phyloP scores from a whole-genome alignment of 1,140 invertebrate species.

The Manduca sexta region DNA sequence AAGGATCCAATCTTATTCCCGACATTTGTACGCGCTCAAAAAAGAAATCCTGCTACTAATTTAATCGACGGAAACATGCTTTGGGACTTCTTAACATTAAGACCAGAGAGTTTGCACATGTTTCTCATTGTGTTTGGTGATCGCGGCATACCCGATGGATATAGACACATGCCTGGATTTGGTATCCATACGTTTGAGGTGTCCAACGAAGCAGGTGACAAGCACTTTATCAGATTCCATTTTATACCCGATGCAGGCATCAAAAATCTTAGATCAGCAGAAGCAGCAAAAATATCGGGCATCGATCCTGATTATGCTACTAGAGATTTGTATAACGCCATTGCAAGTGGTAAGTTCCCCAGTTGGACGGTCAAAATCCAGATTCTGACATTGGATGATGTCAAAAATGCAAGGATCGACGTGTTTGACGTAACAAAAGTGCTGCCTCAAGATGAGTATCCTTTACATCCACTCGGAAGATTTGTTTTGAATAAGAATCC shows the following conservation, averaged over 20 bases:
- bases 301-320: conserved; percentile 81
- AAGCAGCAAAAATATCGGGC: conserved; percentile 75
- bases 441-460: conserved; percentile 87
- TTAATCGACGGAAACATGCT: conserved; percentile 86
- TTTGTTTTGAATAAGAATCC: conserved; percentile 87
- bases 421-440: conserved; percentile 81
- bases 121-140: conserved; percentile 78
- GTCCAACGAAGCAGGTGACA: conserved; percentile 73
- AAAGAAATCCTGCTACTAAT: conserved; percentile 80
- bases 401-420: conserved; percentile 65
- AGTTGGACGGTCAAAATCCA: conserved; percentile 77
- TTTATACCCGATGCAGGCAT: conserved; percentile 80
- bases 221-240: conserved; percentile 82
- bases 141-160: conserved; percentile 89
- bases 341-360: conserved; percentile 78
- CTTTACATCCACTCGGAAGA: conserved; percentile 86
- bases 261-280: conserved; percentile 72
- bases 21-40: conserved; percentile 75
- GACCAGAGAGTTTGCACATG: conserved; percentile 85
- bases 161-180: conserved; percentile 78
- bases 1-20: conserved; percentile 79
- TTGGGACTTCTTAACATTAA: conserved; percentile 90
- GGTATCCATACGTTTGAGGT: conserved; percentile 81
- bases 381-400: conserved; percentile 65
- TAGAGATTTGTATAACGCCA: conserved; percentile 83